A percentile compares a stretch with the other conserved stretches of the same genome.
Conservation (phyloP, 2,888 invertebrate species). For the Cecidostiba fungosa region DNA sequence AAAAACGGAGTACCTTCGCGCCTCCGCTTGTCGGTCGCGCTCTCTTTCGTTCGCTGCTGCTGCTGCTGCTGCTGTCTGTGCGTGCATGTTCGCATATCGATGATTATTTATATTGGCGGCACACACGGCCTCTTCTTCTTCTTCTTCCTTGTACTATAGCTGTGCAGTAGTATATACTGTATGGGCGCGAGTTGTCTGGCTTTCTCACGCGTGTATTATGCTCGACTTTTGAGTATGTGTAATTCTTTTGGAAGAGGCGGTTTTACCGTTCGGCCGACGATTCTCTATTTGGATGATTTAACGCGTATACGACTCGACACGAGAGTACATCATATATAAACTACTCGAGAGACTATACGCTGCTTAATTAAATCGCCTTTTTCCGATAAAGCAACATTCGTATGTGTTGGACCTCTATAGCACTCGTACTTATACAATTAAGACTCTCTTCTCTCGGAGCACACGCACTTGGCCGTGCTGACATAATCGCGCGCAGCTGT, state of each 20-base stretch:
- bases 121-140: background rate
- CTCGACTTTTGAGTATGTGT: background rate
- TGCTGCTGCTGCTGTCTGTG: background rate
- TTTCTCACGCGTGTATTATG: background rate
- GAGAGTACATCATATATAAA: too few relatives aligned
- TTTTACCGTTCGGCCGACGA: background rate
- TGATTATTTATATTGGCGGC: conserved; percentile 41
- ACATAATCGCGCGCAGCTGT: background rate
- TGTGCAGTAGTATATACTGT: too few relatives aligned
- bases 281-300: background rate
- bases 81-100: conserved; percentile 11
- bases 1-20: conserved; percentile 55
- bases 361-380: background rate
- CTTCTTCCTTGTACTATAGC: background rate
- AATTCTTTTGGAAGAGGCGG: background rate
- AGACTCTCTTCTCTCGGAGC: background rate
- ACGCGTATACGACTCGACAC: background rate
- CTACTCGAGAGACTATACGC: too few relatives aligned
- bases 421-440: background rate
- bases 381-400: background rate
- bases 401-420: background rate
- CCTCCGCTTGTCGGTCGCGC: conserved; percentile 26
- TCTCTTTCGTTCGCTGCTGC: background rate
- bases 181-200: background rate
- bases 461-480: background rate